Conservation (phyloP, 1,140 invertebrate genomes). For the Magallana ariakensis region DNA sequence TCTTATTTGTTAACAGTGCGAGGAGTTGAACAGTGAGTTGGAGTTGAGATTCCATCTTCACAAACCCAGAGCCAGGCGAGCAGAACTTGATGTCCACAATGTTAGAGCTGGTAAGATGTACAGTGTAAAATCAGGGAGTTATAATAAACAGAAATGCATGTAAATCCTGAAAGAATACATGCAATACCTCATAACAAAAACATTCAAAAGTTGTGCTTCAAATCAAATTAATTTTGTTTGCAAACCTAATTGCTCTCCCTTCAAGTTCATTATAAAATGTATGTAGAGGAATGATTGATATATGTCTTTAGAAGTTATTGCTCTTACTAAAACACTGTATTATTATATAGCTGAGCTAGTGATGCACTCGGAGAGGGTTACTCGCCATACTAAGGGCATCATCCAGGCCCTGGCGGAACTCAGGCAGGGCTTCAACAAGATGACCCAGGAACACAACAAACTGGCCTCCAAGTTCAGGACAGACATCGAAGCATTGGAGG, state of each 20-base stretch:
- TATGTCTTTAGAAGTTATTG: neutral
- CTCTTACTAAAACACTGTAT: neutral
- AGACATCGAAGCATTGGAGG: constrained; percentile 76
- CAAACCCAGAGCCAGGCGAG: constrained; percentile 75
- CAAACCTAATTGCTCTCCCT: too few species aligned
- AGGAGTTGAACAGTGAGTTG: constrained; percentile 79
- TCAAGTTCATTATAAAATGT: too few species aligned
- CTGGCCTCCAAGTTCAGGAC: constrained; percentile 73
- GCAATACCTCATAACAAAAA: too few species aligned
- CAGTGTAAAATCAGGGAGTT: too few species aligned
- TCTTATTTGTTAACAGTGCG: constrained; percentile 64
- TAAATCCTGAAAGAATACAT: too few species aligned
- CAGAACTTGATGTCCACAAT: constrained; percentile 79
- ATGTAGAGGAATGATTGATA: too few species aligned
- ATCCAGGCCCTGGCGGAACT: constrained; percentile 75
- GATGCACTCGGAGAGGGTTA: constrained; percentile 78
- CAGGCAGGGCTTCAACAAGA: constrained; percentile 68
- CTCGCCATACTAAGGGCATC: constrained; percentile 77
- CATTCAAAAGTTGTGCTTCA: too few species aligned
- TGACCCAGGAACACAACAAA: constrained; percentile 76
- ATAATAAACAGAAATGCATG: too few species aligned
- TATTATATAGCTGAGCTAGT: constrained; percentile 76
- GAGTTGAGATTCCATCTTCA: constrained; percentile 79
- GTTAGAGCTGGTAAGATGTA: constrained; percentile 76
- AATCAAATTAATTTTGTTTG: too few species aligned